Percentiles rank a stretch among this genome's conserved stretches.
Conservation (phyloP, 2,113 vertebrate genomes). For the Cyprinus carpio region DNA sequence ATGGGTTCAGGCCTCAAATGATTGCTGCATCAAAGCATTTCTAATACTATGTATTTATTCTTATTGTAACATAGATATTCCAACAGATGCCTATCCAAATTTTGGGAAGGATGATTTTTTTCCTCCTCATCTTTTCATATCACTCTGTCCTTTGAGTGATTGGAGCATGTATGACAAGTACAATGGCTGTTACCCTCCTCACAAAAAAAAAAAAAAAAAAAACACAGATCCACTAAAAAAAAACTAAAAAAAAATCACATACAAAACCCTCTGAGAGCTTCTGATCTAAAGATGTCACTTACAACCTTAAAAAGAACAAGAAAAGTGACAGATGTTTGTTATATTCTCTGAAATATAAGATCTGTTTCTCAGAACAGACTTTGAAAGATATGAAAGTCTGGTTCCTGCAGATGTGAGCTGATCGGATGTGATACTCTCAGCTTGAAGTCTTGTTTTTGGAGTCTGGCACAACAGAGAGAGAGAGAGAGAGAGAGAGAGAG, state of each 20-base stretch:
- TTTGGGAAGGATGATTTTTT: neutral
- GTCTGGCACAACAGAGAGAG: slow-evolving; percentile 2
- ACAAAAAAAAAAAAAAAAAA: too few relatives aligned
- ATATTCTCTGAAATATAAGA: neutral
- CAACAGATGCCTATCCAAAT: neutral
- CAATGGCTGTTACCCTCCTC: neutral
- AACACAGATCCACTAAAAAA: too few relatives aligned
- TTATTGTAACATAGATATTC: neutral
- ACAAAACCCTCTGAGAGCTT: too few relatives aligned
- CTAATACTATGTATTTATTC: slow-evolving; percentile 34
- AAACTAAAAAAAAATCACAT: too few relatives aligned
- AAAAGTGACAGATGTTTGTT: neutral
- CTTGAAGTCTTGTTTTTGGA: slow-evolving; percentile 13
- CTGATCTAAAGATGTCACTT: slow-evolving; percentile 40
- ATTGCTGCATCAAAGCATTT: slow-evolving; percentile 18
- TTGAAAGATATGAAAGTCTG: neutral
- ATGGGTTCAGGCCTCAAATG: slow-evolving; percentile 29
- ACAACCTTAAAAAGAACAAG: neutral
- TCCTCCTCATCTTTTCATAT: neutral
- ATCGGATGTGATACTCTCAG: slow-evolving; percentile 17
- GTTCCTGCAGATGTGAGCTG: neutral
- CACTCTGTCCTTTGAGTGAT: neutral
- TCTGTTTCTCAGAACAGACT: neutral
- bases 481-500: slow-evolving; percentile 11
- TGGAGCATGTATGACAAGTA: slow-evolving; percentile 12